phyloP scores from a whole-genome alignment of 2,113 vertebrate genomes.

The Rostratula benghalensis region DNA sequence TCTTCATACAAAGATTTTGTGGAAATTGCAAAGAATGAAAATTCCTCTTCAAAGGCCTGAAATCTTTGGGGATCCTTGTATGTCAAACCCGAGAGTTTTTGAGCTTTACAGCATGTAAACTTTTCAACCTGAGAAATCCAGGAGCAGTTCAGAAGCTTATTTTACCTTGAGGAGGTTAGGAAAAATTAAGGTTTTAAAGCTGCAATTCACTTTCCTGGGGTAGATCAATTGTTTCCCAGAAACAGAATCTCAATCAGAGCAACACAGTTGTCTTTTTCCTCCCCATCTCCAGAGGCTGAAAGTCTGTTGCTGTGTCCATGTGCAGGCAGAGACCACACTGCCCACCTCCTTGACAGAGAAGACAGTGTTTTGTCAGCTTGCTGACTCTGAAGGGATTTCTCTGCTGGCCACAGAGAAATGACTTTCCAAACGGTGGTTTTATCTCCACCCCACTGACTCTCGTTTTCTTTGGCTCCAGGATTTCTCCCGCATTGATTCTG shows the following conservation, averaged over 20 bases:
- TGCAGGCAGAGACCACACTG: background rate
- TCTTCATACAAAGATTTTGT: background rate
- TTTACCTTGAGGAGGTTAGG: background rate
- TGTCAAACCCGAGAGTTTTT: background rate
- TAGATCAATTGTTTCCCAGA: background rate
- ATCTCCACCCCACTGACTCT: background rate
- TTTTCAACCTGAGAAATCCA: background rate
- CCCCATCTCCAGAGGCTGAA: background rate
- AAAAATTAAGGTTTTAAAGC: background rate
- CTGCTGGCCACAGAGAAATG: background rate
- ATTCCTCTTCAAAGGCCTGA: background rate
- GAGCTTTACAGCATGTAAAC: background rate
- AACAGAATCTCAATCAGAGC: background rate
- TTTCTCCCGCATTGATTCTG: background rate
- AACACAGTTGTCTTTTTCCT: background rate
- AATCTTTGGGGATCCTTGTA: background rate
- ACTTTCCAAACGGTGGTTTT: background rate
- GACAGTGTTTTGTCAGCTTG: background rate
- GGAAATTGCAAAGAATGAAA: background rate
- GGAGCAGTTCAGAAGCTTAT: background rate
- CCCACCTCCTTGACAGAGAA: background rate
- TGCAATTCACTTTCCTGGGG: background rate
- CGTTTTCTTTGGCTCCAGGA: background rate
- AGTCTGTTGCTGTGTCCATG: background rate
- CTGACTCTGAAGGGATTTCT: background rate